Conservation (phyloP, 2,797 vertebrate species). For the Cirrhinus mrigala region DNA sequence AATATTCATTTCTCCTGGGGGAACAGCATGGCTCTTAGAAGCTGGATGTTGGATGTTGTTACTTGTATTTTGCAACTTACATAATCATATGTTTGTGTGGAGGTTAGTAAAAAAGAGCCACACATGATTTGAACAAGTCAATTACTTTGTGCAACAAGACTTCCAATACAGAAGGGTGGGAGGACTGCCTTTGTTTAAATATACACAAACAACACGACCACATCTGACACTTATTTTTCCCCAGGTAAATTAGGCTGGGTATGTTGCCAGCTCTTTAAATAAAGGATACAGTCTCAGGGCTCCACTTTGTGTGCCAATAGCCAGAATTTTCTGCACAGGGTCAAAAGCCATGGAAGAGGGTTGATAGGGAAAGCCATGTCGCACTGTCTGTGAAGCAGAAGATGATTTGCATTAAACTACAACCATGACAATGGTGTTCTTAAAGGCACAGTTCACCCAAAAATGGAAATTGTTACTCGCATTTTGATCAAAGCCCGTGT, state of each 20-base stretch:
- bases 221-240: slow-evolving; percentile 13
- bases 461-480: not conserved
- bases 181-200: slow-evolving; percentile 23
- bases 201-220: not conserved
- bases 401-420: slow-evolving; percentile 65
- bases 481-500: not conserved
- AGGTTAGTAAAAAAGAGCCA: not conserved
- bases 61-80: slow-evolving; percentile 8
- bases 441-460: not conserved
- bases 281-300: slow-evolving; percentile 99
- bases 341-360: slow-evolving; percentile 98
- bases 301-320: slow-evolving; percentile 93
- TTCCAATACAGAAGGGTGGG: not conserved
- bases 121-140: not conserved
- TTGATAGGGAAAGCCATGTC: slow-evolving; percentile 97
- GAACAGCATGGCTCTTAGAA: slow-evolving; percentile 22
- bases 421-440: slow-evolving; percentile 53
- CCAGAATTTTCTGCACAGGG: slow-evolving; percentile 98
- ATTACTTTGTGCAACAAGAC: not conserved
- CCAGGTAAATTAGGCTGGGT: not conserved
- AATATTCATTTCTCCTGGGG: slow-evolving; percentile 17
- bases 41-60: slow-evolving; percentile 21
- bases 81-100: slow-evolving; percentile 8
- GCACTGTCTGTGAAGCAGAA: slow-evolving; percentile 88
- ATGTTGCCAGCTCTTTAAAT: slow-evolving; percentile 31